These are phyloP conservation scores for Harpagoxenus sublaevis DNA, from an alignment of 2,888 invertebrate species.

Conservation along the genomic window DNA sequence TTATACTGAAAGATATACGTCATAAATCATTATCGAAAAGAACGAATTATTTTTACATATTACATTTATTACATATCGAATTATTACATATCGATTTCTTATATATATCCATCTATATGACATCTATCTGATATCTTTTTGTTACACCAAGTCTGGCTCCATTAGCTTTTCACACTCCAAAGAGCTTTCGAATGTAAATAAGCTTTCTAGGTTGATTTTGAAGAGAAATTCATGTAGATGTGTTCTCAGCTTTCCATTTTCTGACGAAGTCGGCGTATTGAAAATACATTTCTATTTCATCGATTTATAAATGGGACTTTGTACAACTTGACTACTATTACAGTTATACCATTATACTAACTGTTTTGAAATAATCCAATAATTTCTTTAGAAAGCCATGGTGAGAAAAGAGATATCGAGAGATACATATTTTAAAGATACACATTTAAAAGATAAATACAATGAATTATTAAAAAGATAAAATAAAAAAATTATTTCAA, in stretches of 20 bases:
- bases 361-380: constrained; percentile 7
- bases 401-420: neutral
- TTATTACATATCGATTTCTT: neutral
- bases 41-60: constrained; percentile 12
- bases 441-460: neutral
- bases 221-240: constrained; percentile 45
- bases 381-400: neutral
- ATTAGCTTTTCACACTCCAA: constrained; percentile 39
- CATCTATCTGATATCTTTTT: constrained; percentile 37
- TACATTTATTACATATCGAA: no score
- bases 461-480: neutral
- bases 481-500: neutral
- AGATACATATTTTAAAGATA: neutral
- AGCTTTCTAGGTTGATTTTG: constrained; percentile 39
- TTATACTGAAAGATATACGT: neutral
- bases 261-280: constrained; percentile 29
- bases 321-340: neutral
- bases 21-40: neutral
- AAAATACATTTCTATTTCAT: constrained; percentile 35
- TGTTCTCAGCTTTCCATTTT: constrained; percentile 37
- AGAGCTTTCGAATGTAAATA: constrained; percentile 43
- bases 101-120: neutral
- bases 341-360: neutral
- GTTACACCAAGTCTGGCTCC: constrained; percentile 21
- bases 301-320: constrained; percentile 28